Evolutionary conservation across 2,888 invertebrate species (phyloP).

Genomic region (Hydrotaea cyrtoneurina): DNA sequence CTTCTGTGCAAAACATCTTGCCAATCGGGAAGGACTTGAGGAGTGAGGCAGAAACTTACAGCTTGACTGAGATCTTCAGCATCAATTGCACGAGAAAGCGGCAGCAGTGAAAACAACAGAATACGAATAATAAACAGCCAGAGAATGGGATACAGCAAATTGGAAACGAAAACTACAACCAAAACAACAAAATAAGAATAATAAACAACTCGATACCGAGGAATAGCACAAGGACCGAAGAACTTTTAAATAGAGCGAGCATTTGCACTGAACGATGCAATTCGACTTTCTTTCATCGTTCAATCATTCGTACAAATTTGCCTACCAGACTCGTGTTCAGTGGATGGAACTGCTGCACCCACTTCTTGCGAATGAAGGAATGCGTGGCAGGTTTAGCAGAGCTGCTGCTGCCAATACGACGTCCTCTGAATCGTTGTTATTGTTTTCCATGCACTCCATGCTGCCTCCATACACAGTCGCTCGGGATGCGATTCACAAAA

Average conservation of each 20-base stretch:
- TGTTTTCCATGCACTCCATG: no score
- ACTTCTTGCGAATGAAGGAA: no score
- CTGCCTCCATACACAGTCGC: no score
- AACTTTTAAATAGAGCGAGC: not conserved
- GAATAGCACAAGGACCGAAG: not conserved
- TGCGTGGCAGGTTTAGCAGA: no score
- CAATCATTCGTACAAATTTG: not conserved
- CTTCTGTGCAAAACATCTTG: not conserved
- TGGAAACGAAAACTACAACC: slow-evolving; percentile 23
- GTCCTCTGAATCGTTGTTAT: no score
- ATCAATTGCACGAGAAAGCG: slow-evolving; percentile 52
- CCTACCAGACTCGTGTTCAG: not conserved
- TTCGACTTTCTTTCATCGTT: not conserved
- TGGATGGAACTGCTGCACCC: not conserved
- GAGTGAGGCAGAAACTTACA: not conserved
- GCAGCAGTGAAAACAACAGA: not conserved
- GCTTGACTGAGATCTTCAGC: slow-evolving; percentile 41
- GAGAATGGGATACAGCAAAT: not conserved
- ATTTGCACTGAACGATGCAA: not conserved
- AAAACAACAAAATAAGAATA: not conserved
- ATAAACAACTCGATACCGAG: no score
- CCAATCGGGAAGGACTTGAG: not conserved
- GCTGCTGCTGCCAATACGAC: no score
- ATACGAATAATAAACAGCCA: not conserved
- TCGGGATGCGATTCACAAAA: not conserved